Evolutionary conservation across 2,888 invertebrate genomes (phyloP).

Genomic region (Campopleginae sp.): DNA sequence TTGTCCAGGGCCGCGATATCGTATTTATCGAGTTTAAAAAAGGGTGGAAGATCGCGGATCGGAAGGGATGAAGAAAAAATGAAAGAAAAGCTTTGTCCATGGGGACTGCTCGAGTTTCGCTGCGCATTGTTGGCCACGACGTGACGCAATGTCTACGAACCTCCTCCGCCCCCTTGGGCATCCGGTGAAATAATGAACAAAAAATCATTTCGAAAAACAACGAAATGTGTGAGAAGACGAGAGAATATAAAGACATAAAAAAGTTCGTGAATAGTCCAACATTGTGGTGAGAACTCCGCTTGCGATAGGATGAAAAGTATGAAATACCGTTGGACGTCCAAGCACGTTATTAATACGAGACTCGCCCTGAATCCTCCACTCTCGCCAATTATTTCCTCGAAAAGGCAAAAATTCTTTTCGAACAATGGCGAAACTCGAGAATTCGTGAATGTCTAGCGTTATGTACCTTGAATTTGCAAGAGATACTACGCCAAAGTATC

Average conservation of each 20-base stretch:
- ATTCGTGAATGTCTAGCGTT: constrained; percentile 61
- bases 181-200: constrained; percentile 23
- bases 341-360: constrained; percentile 52
- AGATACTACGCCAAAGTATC: constrained; percentile 29
- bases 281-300: constrained; percentile 76
- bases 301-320: constrained; percentile 74
- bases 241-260: constrained; percentile 36
- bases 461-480: constrained; percentile 38
- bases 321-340: constrained; percentile 20
- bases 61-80: constrained; percentile 20
- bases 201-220: constrained; percentile 28
- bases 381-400: constrained; percentile 75
- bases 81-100: constrained; percentile 44
- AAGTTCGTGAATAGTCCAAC: constrained; percentile 62
- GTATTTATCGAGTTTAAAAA: constrained; percentile 39
- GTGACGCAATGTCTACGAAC: constrained; percentile 40
- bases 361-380: constrained; percentile 60
- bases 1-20: constrained; percentile 23
- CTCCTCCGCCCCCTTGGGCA: constrained; percentile 35
- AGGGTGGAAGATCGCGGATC: not conserved
- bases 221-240: constrained; percentile 20
- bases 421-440: constrained; percentile 78
- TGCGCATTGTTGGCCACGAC: constrained; percentile 37
- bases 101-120: constrained; percentile 56
- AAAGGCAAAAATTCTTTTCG: constrained; percentile 69